Evolutionary conservation across 2,888 invertebrate genomes (phyloP), one percentile per base, ranked within the genome.

Genomic region (Mythimna pallens): DNA sequence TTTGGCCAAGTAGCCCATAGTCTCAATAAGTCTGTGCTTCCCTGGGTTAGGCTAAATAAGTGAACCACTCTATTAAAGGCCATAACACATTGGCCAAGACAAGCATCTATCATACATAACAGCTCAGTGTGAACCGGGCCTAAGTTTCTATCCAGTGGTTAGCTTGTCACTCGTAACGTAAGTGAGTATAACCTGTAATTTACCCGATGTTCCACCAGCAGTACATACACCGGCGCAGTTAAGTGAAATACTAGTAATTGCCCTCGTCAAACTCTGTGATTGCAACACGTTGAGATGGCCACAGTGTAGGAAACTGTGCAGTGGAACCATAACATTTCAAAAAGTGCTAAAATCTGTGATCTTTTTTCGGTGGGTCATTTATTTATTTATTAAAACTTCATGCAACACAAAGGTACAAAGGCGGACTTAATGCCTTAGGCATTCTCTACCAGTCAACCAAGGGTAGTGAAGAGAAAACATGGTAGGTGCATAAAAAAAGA

Each of bases 191-290:
- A n/a, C 47, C 62, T 73, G 25, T 73, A 62, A 72, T 73, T 72
- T 72, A 61, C 52, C 14, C 4, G 36, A 22, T 9, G 20, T 34
- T 14, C 10, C 20, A 62, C 62, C 43, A 17, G 43, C 17, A 4
- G 36, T 40, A 57, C 73, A 20, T 22, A 43, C 30, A 12, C 12
- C 5, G 59, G 17, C 20, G 22, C 59, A 61, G 43, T 61, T 73
- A 25, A 54, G 54, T 61, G 43, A 47, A 72, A 72, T 72, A 55
- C 62, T n/a, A 73, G 62, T 73, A n/a, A 73, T 74, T 74, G 54
- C 34, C 8, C 25, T 9, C 62, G n/a, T 62, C 54, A 55, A 62
- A 62, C 54, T 74, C 17, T 40, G 22, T 63, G 8, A 64, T 63
- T 30, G 14, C n/a, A 30, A 57, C n/a, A 22, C 17, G 14, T 12